Conservation (phyloP, 1,140 invertebrate genomes). For the Micrasema longulum region DNA sequence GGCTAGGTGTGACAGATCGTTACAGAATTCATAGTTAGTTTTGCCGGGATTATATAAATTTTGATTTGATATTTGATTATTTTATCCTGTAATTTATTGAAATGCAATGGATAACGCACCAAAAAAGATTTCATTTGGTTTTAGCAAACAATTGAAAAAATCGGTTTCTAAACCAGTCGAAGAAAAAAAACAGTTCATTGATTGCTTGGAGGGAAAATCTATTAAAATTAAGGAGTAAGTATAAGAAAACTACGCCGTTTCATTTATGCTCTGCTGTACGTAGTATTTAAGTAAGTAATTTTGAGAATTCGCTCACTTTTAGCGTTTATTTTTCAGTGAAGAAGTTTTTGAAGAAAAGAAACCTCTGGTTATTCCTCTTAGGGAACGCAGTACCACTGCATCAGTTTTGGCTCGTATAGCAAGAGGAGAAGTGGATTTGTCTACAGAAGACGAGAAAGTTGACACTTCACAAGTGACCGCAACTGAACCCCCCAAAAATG, state of each 20-base stretch:
- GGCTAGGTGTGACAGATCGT: too few species aligned
- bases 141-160: conserved; percentile 78
- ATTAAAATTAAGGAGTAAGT: conserved; percentile 78
- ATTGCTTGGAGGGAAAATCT: conserved; percentile 79
- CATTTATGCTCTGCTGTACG: too few species aligned
- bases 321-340: conserved; percentile 70
- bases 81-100: too few species aligned
- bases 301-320: too few species aligned
- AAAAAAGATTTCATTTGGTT: conserved; percentile 84
- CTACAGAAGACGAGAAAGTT: conserved; percentile 15
- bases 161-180: conserved; percentile 58
- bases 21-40: too few species aligned
- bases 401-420: conserved; percentile 65
- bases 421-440: conserved; percentile 59
- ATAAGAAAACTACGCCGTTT: too few species aligned
- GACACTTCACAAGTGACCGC: conserved; percentile 29
- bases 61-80: too few species aligned
- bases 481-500: conserved; percentile 56
- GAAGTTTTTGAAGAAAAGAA: conserved; percentile 66
- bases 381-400: conserved; percentile 67
- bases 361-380: conserved; percentile 75
- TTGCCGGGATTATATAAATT: too few species aligned
- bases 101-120: conserved; percentile 1
- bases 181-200: conserved; percentile 74
- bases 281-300: too few species aligned